Evolutionary conservation across 2,797 vertebrate species (phyloP).

Genomic region (Cephalopachus bancanus): DNA sequence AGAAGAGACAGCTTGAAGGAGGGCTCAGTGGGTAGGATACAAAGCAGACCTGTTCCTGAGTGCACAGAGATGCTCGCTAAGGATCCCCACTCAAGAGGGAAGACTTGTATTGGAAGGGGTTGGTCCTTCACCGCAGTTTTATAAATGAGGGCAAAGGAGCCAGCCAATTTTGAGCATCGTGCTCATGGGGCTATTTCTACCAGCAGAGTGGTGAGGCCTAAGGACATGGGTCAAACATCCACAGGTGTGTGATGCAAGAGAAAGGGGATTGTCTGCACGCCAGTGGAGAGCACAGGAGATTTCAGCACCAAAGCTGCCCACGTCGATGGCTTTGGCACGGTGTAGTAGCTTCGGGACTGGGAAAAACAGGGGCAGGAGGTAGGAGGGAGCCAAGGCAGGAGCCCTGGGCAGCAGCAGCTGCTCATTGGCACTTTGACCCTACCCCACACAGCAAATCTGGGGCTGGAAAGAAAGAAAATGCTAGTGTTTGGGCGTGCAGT

Average conservation of each 20-base stretch:
- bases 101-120: not conserved
- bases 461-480: conserved; percentile 28
- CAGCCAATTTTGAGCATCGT: not conserved
- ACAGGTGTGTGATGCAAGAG: not conserved
- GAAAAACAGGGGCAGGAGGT: not conserved
- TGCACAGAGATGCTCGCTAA: not conserved
- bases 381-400: not conserved
- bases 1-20: not conserved
- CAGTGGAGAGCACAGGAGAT: conserved; percentile 34
- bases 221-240: not conserved
- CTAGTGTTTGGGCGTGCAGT: not conserved
- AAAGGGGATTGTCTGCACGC: not conserved
- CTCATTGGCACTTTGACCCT: not conserved
- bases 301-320: not conserved
- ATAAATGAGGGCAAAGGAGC: not conserved
- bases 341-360: not conserved
- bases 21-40: not conserved
- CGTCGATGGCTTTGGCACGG: not conserved
- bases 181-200: not conserved
- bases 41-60: not conserved
- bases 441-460: not conserved
- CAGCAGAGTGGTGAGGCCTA: not conserved
- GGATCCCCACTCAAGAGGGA: not conserved
- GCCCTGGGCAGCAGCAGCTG: conserved; percentile 54
- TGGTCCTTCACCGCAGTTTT: not conserved